A percentile compares a stretch with the other conserved stretches of the same genome.
phyloP scores from a whole-genome alignment of 2,113 vertebrate genomes.

The Microcebus ravelobensis region DNA sequence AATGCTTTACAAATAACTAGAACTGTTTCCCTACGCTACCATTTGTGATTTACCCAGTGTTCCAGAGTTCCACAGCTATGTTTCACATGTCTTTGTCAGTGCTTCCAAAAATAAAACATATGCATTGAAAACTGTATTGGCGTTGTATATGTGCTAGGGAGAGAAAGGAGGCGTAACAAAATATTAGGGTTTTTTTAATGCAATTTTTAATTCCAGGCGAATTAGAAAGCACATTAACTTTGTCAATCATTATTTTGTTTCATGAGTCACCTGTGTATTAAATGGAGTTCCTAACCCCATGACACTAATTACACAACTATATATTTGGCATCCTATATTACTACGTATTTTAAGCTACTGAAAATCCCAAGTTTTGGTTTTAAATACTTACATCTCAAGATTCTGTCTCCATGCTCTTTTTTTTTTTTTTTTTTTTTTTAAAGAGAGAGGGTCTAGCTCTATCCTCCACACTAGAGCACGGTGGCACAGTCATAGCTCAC shows the following conservation, averaged over 20 bases:
- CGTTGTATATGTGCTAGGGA: background rate
- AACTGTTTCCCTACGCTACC: background rate
- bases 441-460: too few relatives aligned
- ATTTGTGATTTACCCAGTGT: background rate
- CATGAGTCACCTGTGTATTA: slow-evolving; percentile 20
- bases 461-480: too few relatives aligned
- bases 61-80: background rate
- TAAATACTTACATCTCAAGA: background rate
- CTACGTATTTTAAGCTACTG: background rate
- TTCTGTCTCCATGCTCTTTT: background rate
- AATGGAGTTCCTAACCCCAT: background rate
- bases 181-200: background rate
- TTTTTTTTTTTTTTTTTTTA: background rate
- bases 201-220: background rate
- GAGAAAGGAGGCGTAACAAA: background rate
- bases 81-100: background rate
- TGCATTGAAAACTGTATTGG: background rate
- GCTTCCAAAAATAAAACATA: slow-evolving; percentile 10
- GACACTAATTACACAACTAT: slow-evolving; percentile 15
- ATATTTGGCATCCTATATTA: background rate
- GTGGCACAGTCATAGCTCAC: too few relatives aligned
- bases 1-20: slow-evolving; percentile 34
- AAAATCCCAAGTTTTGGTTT: slow-evolving; percentile 1
- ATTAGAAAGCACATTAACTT: background rate
- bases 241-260: slow-evolving; percentile 52